These are phyloP conservation scores for Burhinus bistriatus DNA, from an alignment of 2,113 vertebrate species.

Conservation along the genomic window DNA sequence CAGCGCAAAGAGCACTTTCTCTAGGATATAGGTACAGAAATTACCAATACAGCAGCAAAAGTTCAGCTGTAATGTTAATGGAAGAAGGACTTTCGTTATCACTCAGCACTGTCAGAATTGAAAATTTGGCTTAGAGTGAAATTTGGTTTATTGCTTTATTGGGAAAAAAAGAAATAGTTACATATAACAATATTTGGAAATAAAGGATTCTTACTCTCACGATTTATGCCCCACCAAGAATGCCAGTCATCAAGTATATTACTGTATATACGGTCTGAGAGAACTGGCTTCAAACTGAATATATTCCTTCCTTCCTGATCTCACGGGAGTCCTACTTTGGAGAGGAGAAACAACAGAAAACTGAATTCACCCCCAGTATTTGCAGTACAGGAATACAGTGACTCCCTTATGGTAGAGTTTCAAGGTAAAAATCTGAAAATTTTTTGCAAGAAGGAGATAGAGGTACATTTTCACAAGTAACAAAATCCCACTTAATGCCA, in stretches of 20 bases:
- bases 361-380: neutral
- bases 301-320: neutral
- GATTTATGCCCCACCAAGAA: neutral
- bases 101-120: neutral
- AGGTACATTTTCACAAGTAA: neutral
- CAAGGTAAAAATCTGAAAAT: neutral
- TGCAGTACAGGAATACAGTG: neutral
- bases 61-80: neutral
- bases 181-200: neutral
- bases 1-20: neutral
- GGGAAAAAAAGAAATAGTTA: neutral
- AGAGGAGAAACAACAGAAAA: neutral
- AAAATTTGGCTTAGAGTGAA: neutral
- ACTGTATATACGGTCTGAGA: neutral
- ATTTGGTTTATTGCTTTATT: neutral
- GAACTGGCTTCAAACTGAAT: neutral
- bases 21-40: neutral
- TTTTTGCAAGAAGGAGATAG: neutral
- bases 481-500: neutral
- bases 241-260: neutral
- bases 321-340: neutral
- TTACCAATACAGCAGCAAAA: neutral
- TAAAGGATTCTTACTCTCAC: neutral
- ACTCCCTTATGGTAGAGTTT: neutral
- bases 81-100: neutral